Evolutionary conservation across 2,797 vertebrate genomes (phyloP).

Genomic region (Lagorchestes hirsutus): DNA sequence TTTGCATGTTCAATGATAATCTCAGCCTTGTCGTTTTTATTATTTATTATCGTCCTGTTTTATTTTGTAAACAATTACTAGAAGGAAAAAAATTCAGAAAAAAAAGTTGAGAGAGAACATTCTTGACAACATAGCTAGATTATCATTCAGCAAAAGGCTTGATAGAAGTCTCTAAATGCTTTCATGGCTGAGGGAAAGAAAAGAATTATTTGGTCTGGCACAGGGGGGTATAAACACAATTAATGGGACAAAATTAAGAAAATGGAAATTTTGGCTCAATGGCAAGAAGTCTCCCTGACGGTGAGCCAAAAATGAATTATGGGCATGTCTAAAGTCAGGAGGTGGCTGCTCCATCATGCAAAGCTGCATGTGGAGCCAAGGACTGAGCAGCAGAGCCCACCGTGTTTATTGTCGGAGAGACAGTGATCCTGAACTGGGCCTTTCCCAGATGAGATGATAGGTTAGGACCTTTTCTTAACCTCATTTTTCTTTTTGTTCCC

Average conservation of each 20-base stretch:
- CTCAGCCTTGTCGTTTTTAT: background rate
- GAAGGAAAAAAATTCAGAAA: background rate
- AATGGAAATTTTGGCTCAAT: constrained; percentile 53
- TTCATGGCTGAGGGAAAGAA: constrained; percentile 23
- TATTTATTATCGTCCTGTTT: background rate
- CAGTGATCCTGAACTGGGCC: constrained; percentile 39
- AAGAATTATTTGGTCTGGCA: constrained; percentile 44
- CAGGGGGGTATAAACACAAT: constrained; percentile 13
- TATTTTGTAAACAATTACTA: background rate
- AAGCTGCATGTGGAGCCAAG: background rate
- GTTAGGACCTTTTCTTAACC: constrained; percentile 52
- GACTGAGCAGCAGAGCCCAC: constrained; percentile 29
- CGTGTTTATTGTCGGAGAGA: background rate
- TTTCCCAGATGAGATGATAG: constrained; percentile 47
- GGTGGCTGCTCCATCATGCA: constrained; percentile 15
- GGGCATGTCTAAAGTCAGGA: constrained; percentile 61
- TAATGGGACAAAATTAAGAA: constrained; percentile 62
- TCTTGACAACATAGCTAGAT: background rate
- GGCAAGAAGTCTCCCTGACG: background rate
- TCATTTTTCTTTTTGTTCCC: constrained; percentile 67
- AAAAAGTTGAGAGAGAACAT: background rate
- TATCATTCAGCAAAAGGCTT: constrained; percentile 12
- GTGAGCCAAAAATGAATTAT: constrained; percentile 23
- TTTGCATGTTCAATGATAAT: background rate
- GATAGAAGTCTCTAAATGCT: constrained; percentile 23